These are phyloP conservation scores for Petromus typicus DNA, from an alignment of 2,113 vertebrate species.

Conservation along the genomic window DNA sequence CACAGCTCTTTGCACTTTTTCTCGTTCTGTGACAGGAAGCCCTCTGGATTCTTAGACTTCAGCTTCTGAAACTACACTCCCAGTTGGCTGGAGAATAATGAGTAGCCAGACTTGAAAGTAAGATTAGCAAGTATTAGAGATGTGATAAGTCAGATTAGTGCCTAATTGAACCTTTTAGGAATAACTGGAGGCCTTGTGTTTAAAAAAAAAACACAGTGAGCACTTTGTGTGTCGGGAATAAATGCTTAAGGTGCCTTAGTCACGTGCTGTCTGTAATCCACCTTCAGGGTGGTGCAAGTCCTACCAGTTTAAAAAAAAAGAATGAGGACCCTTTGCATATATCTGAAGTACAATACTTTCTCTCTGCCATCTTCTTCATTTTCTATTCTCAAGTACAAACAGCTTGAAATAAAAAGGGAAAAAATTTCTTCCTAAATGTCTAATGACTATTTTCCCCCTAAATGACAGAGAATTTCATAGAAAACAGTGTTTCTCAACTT, in stretches of 20 bases:
- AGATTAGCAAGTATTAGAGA: slow-evolving; percentile 62
- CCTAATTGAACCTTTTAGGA: slow-evolving; percentile 67
- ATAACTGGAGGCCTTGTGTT: slow-evolving; percentile 33
- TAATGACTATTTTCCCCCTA: neutral
- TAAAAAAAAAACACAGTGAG: neutral
- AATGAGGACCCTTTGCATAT: slow-evolving; percentile 48
- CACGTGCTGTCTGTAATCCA: slow-evolving; percentile 20
- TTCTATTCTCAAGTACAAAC: neutral
- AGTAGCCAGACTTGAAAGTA: slow-evolving; percentile 40
- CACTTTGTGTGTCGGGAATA: slow-evolving; percentile 44
- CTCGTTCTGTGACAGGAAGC: neutral
- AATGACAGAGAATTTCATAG: neutral
- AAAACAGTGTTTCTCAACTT: neutral
- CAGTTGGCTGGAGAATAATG: slow-evolving; percentile 15
- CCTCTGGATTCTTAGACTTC: slow-evolving; percentile 32
- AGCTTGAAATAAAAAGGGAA: slow-evolving; percentile 21
- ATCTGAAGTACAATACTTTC: slow-evolving; percentile 45
- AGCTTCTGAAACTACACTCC: neutral
- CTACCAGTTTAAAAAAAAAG: slow-evolving; percentile 38
- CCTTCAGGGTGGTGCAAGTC: neutral
- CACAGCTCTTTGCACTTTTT: neutral
- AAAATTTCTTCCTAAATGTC: neutral
- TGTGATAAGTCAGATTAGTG: slow-evolving; percentile 64
- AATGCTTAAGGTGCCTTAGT: neutral
- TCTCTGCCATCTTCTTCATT: neutral